Base-by-base conservation (phyloP, 1,140 invertebrate genomes). In the Eumeta japonica region DNA sequence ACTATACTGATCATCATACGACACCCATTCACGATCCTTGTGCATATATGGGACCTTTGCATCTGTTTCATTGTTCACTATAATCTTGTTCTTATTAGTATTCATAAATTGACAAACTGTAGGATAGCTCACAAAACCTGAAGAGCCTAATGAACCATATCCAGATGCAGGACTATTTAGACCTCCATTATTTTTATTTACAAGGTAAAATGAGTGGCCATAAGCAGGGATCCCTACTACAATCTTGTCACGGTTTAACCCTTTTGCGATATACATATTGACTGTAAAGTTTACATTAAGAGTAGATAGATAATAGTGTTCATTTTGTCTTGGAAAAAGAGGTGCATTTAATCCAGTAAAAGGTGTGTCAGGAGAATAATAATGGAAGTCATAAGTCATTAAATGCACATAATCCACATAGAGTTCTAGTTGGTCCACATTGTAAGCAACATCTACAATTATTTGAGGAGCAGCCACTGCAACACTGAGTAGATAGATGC, bases 311-410 rank as follows among this genome's bases (percentile, higher is more conserved):
- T 85, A 85, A 0, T 83, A 81, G 10, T 73, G 61, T 43, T 93
- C 89, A 4, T 55, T 56, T 4, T 61, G 37, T 14, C 72, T 68
- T 3, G 74, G 55, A 60, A 82, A 90, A 1, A 95, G 68, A 0
- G 91, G 90, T 1, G 91, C 81, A 68, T 94, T 94, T 1, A 90
- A 73, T 0, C 80, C 90, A 19, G 91, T 93, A 34, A 91, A 83
- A 3, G 90, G 90, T 12, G 85, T 85, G 43, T 83, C 83, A 59
- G 79, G 78, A 3, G 82, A 79, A 51, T 82, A 93, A 46, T 84
- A 87, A 64, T 94, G 90, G 52, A 83, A 94, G 61, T 95, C 92
- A 57, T 95, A 96, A 0, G 86, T 81, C 92, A 94, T 94, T 3
- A 96, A 51, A 63, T 90, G 92, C 0, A 92, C 79, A 77, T 85